These are phyloP conservation scores for Listronotus bonariensis DNA, from an alignment of 1,140 invertebrate genomes.

Conservation along the genomic window DNA sequence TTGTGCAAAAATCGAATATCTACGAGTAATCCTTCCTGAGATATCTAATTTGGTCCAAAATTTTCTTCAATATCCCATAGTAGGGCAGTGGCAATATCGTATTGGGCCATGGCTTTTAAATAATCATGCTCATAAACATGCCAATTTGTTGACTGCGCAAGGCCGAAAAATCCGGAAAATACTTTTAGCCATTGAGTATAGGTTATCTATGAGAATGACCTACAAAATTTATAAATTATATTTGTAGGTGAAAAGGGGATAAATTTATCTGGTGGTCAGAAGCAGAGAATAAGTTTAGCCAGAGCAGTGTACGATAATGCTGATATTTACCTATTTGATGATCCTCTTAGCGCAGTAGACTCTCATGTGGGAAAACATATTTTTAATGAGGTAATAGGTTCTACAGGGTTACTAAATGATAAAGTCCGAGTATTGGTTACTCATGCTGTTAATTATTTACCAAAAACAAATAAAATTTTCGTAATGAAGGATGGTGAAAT, in stretches of 20 bases:
- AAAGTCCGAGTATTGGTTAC: slow-evolving; percentile 88
- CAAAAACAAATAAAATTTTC: slow-evolving; percentile 84
- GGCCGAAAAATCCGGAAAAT: no score
- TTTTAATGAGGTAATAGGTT: slow-evolving; percentile 77
- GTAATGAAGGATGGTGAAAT: slow-evolving; percentile 84
- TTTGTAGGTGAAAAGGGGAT: slow-evolving; percentile 62
- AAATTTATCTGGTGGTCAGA: slow-evolving; percentile 96
- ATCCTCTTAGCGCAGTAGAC: slow-evolving; percentile 95
- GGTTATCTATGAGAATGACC: no score
- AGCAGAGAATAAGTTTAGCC: slow-evolving; percentile 92
- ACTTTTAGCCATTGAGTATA: no score
- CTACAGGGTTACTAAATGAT: slow-evolving; percentile 68
- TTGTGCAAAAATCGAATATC: no score
- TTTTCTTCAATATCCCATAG: no score
- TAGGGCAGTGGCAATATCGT: no score
- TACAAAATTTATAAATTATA: slow-evolving; percentile 68
- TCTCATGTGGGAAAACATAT: slow-evolving; percentile 95
- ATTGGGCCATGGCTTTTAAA: no score
- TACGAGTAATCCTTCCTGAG: no score
- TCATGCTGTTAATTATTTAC: slow-evolving; percentile 86
- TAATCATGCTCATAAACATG: no score
- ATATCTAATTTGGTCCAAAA: no score
- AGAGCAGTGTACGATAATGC: slow-evolving; percentile 91
- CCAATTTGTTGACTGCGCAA: no score
- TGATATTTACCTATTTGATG: slow-evolving; percentile 92